Base-by-base conservation (phyloP, 2,888 invertebrate genomes). In the Coleophora deauratella region DNA sequence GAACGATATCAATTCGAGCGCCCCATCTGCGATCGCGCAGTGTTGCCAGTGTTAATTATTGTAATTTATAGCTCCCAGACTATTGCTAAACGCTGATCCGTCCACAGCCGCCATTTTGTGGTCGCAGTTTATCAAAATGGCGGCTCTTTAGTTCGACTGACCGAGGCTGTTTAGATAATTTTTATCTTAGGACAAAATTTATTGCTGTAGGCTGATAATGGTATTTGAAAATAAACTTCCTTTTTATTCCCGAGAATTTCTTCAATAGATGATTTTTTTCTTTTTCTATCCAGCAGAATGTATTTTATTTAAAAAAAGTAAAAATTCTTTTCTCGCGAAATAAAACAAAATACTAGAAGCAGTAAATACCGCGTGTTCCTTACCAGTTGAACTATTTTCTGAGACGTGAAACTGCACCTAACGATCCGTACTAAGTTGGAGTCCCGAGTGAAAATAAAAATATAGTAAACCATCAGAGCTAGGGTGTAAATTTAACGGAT, bases 371-470 rank as follows among this genome's bases (percentile, higher is more conserved):
- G 3, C 3, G 11, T 6, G 31, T 12, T 8, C 33, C n/a, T 41
- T 34, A 42, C 38, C 36, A 2, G 28, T 15, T 37, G 33, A 9
- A 27, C 27, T 34, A 40, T 37, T 13, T 43, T 39, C 39, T 35
- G 40, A 39, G 41, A 38, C 32, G 15, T 39, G 39, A 49, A 51
- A 44, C 49, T 49, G 52, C 15, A 50, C 32, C 50, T 55, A 66
- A 63, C 62, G 62, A 65, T 55, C 58, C 58, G 60, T 51, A 52
- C 44, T 54, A 46, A 54, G 60, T 40, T 21, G n/a, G n/a, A n/a
- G n/a, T n/a, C 35, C 50, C 48, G 46, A 49, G 50, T 55, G 51
- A 40, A 51, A 45, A 40, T 57, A 63, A 66, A 54, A 55, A 62
- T 66, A 64, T 63, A 59, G 56, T 50, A 44, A 21, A 21, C 21